Evolutionary conservation across 2,888 invertebrate species (phyloP), one percentile per base, ranked within the genome.

Genomic region (Baronia brevicornis): DNA sequence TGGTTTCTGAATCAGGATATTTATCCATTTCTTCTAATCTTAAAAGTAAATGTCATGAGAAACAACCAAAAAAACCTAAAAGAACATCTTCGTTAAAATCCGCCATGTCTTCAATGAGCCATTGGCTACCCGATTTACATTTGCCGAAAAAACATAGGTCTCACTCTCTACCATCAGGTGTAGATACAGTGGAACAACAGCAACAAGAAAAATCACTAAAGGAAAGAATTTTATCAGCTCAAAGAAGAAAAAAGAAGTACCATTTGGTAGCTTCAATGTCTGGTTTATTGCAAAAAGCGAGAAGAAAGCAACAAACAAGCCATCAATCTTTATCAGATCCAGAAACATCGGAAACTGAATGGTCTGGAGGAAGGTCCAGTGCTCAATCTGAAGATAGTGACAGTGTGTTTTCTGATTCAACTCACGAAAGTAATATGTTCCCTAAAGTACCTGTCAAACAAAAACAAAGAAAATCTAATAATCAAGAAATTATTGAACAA

Each of bases 241-340:
- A 84, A 46, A 63, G 85, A 51, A 90, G 91, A 55, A 93, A 92
- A 73, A 93, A 93, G 65, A 93, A 93, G 59, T 91, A 92, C 46
- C 90, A 91, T 3, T 82, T 95, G 30, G 93, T 94, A 0, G 90
- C 93, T 0, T 94, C 94, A 0, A 91, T 95, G 73, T 94, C 93
- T 1, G 94, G 93, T 10, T 88, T 95, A 40, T 77, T 95, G 48
- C 93, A 94, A 65, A 95, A 94, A 77, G 94, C 94, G 0, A 92
- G 93, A 61, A 71, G 91, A 51, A 89, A 89, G 68, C 86, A 87
- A 14, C 84, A 84, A 55, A 73, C 84, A 14, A 82, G 85, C 46
- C 82, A 86, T 44, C 89, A 90, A 51, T 91, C 91, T 0, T 58
- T 92, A 28, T 92, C 92, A 5, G 92, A 92, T 58, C 91, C 91